Base-by-base conservation (phyloP, 2,797 vertebrate genomes). In the Botia almorhae region DNA sequence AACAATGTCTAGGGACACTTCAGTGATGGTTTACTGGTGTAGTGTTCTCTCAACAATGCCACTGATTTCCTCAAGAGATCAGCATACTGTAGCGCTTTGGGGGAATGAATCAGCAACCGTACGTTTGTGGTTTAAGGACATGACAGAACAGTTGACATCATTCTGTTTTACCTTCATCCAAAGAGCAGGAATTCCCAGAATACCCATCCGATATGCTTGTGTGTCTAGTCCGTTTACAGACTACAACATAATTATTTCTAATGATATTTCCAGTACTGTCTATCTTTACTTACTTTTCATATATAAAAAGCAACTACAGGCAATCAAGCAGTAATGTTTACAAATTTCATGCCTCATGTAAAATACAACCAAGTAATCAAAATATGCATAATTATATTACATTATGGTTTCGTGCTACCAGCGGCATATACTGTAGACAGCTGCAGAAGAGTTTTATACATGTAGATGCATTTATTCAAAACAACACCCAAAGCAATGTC, bases 1-100 rank as follows among this genome's bases (percentile, higher is more conserved):
- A 19, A 46, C n/a, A 60, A 68, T 26, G 58, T 60, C 76, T 14
- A 29, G 46, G 68, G 76, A 71, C 11, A n/a, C 77, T 70, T 71
- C 69, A 53, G 60, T 78, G 70, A 48, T 8, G 1, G 53, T 61
- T 48, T 78, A 78, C 51, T 78, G 68, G 68, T 78, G 48, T 71
- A 53, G 43, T 71, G 58, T 58, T 23, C 53, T 64, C 46, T 55
- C 29, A 79, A 79, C 36, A 71, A 71, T 53, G 77, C 69, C 26
- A 79, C n/a, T 71, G 63, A 64, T 79, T 79, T 79, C 46, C 58
- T 71, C 48, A 46, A 64, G 58, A 79, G 69, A 71, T 71, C 46
- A 63, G 48, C 46, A 23, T 19, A 79, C 58, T 26, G 56, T 53
- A 23, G 58, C n/a, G 76, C 26, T 58, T 71, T 19, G 51, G 58